Conservation (phyloP, 2,797 vertebrate genomes). For the Argentina silus region DNA sequence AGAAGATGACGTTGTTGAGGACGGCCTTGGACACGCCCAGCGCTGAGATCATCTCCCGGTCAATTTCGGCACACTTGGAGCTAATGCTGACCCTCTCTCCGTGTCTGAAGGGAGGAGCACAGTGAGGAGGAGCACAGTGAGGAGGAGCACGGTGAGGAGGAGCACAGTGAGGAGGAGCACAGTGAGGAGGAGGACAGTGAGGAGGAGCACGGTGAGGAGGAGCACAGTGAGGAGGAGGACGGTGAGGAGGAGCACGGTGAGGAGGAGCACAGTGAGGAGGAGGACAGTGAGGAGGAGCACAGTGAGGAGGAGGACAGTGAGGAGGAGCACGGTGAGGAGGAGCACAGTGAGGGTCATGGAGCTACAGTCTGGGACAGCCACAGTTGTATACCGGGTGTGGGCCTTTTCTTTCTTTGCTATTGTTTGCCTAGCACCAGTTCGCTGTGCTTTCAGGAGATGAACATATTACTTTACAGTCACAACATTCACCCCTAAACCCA, state of each 20-base stretch:
- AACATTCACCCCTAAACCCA: too few relatives aligned
- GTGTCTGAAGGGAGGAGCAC: conserved; percentile 73
- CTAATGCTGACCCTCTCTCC: conserved; percentile 89
- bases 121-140: not conserved
- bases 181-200: not conserved
- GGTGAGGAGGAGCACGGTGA: not conserved
- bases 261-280: not conserved
- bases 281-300: not conserved
- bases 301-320: not conserved
- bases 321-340: not conserved
- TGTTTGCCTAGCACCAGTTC: too few relatives aligned
- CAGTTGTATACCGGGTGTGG: too few relatives aligned
- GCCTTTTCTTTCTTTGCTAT: too few relatives aligned
- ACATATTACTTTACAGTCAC: too few relatives aligned
- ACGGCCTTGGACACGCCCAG: conserved; percentile 95
- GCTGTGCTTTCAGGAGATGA: too few relatives aligned
- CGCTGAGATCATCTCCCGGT: conserved; percentile 93
- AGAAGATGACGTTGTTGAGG: conserved; percentile 96
- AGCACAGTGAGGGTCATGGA: too few relatives aligned
- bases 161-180: not conserved
- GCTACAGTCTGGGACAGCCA: too few relatives aligned
- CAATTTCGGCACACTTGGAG: conserved; percentile 94
- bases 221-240: too few relatives aligned
- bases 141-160: not conserved
- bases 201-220: not conserved